Base-by-base conservation (phyloP, 2,888 invertebrate species). In the Anthoptus insignis region DNA sequence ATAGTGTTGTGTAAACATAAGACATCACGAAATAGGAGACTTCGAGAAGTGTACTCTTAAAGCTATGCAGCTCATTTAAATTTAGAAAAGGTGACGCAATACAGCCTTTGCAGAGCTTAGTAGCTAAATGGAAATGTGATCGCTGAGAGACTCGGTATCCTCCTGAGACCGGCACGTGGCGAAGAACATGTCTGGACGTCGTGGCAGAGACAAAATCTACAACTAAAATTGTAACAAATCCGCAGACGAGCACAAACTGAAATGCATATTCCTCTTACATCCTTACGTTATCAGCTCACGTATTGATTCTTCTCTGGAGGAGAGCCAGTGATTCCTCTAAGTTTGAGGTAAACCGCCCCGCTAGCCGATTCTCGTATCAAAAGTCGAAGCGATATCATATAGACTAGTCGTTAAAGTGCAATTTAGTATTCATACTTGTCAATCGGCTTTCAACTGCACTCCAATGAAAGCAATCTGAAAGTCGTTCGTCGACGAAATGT, bases 261-360 rank as follows among this genome's bases (percentile, higher is more conserved):
- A 63, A 63, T 57, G 63, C 63, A 57, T 64, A 64, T 57, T 50
- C 49, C 14, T 19, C 39, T 64, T 57, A 64, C 47, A 57, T 50
- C 50, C 63, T 63, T 63, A 63, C 49, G 56, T 63, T 56, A 57
- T 57, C 63, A 54, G 29, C 56, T 56, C 63, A 63, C 63, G 63
- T 63, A 63, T 63, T 39, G 56, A 63, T 65, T 56, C 59, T 47
- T 63, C 58, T 63, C 59, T 49, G 54, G 58, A 22, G 59, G 54
- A 60, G 53, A 66, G 59, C 64, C 64, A 58, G 64, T 65, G 67
- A 68, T 66, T 70, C 66, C 64, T 64, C 59, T 61, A 65, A 64
- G 59, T 64, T 60, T 53, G 52, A 59, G 68, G 65, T 66, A 64
- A 70, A 67, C 64, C 65, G 59, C 29, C 37, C 60, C 42, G 57